Percentiles rank a stretch among this genome's conserved stretches.
These are phyloP conservation scores for Hippocampus mohnikei DNA, from an alignment of 2,113 vertebrate genomes.

Conservation along the genomic window DNA sequence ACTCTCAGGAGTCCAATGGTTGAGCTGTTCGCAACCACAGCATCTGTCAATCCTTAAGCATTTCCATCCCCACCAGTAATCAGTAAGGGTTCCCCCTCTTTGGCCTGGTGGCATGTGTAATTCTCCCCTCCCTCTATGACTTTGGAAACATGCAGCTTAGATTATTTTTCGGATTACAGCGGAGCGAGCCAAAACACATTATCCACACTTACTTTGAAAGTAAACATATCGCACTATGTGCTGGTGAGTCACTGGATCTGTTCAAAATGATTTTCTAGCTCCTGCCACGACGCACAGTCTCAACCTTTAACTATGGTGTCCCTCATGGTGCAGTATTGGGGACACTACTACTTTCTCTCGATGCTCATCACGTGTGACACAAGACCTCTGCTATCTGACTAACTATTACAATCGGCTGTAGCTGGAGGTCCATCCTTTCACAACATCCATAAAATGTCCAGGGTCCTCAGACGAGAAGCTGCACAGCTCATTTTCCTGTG, in stretches of 20 bases:
- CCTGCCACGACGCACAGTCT: neutral
- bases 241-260: neutral
- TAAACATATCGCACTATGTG: neutral
- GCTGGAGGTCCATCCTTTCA: neutral
- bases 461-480: too few species aligned
- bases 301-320: neutral
- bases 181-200: neutral
- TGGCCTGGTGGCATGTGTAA: constrained; percentile 23
- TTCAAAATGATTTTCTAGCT: neutral
- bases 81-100: constrained; percentile 45
- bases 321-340: neutral
- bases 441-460: neutral
- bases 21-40: constrained; percentile 22
- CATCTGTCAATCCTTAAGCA: constrained; percentile 41
- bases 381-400: neutral
- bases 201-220: neutral
- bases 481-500: too few species aligned
- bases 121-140: neutral
- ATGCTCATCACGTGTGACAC: neutral
- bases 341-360: neutral
- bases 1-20: constrained; percentile 18
- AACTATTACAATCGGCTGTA: neutral
- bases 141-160: constrained; percentile 27
- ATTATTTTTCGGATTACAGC: constrained; percentile 1
- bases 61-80: constrained; percentile 22